Evolutionary conservation across 1,140 invertebrate species (phyloP).

Genomic region (Ceratina japonica): DNA sequence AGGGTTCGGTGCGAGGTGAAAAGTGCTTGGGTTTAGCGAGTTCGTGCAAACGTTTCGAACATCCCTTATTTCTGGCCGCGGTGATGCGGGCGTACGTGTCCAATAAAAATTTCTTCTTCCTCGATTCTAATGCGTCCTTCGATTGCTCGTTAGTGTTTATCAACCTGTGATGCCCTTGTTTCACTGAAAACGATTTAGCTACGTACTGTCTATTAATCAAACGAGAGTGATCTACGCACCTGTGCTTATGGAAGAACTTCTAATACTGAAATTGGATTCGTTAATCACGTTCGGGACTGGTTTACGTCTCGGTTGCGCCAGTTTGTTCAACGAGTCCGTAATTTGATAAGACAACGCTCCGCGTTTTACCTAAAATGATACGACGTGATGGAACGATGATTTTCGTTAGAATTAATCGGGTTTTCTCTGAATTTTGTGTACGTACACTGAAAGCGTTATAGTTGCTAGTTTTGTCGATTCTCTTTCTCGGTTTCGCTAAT

Average conservation of each 20-base stretch:
- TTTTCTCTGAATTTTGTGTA: not conserved
- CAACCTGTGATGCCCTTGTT: constrained; percentile 27
- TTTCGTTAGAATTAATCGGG: not conserved
- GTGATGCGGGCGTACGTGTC: constrained; percentile 62
- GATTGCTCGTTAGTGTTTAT: constrained; percentile 55
- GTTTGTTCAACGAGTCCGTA: constrained; percentile 51
- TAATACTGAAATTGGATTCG: not conserved
- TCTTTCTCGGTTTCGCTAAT: constrained; percentile 35
- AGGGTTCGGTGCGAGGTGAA: not conserved
- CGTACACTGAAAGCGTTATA: constrained; percentile 38
- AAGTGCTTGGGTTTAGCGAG: constrained; percentile 55
- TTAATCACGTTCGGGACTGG: not conserved
- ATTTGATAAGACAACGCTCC: constrained; percentile 52
- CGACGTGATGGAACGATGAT: not conserved
- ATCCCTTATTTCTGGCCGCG: constrained; percentile 54
- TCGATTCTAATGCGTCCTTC: constrained; percentile 24
- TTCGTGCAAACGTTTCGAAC: constrained; percentile 54
- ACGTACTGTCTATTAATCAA: too few relatives aligned
- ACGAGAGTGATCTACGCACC: constrained; percentile 4
- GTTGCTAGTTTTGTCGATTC: constrained; percentile 40
- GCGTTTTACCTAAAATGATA: constrained; percentile 46
- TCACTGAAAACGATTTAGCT: constrained; percentile 6
- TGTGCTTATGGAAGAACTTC: constrained; percentile 1
- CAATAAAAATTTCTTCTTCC: constrained; percentile 44
- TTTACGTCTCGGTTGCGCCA: constrained; percentile 47